Percentiles rank a stretch among this genome's conserved stretches.
phyloP scores from a whole-genome alignment of 2,797 vertebrate genomes.

The Enteromius mattozi region DNA sequence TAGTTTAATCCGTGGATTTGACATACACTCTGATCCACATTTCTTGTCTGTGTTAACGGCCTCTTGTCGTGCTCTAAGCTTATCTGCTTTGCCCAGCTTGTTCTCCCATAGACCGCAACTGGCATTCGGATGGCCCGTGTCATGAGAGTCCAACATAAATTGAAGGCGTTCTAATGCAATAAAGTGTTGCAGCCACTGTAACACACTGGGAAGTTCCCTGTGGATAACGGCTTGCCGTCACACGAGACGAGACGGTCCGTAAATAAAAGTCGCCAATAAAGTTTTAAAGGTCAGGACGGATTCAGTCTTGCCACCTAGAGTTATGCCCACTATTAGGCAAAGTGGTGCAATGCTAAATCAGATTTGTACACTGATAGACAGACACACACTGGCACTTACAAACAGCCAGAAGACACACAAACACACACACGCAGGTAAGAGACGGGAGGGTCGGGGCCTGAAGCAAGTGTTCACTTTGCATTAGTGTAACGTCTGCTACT shows the following conservation, averaged over 20 bases:
- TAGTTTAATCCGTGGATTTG: constrained; percentile 18
- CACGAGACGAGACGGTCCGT: constrained; percentile 29
- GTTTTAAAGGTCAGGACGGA: constrained; percentile 71
- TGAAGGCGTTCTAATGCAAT: constrained; percentile 57
- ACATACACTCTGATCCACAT: constrained; percentile 45
- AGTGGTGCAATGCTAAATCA: constrained; percentile 20
- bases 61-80: constrained; percentile 52
- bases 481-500: constrained; percentile 63
- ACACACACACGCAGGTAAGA: constrained; percentile 55
- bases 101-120: constrained; percentile 53
- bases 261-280: constrained; percentile 49
- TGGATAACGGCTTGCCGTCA: constrained; percentile 40
- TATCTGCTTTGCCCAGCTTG: constrained; percentile 72
- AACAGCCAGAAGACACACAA: background rate
- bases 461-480: constrained; percentile 69
- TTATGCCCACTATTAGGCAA: constrained; percentile 45
- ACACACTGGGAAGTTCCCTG: constrained; percentile 56
- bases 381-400: constrained; percentile 12
- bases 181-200: constrained; percentile 43
- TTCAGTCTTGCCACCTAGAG: constrained; percentile 35
- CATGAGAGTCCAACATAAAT: constrained; percentile 60
- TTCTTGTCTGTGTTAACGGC: constrained; percentile 56
- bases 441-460: constrained; percentile 67
- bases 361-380: constrained; percentile 49
- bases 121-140: constrained; percentile 43